Base-by-base conservation (phyloP, 1,140 invertebrate species). In the Drosophila burlai region DNA sequence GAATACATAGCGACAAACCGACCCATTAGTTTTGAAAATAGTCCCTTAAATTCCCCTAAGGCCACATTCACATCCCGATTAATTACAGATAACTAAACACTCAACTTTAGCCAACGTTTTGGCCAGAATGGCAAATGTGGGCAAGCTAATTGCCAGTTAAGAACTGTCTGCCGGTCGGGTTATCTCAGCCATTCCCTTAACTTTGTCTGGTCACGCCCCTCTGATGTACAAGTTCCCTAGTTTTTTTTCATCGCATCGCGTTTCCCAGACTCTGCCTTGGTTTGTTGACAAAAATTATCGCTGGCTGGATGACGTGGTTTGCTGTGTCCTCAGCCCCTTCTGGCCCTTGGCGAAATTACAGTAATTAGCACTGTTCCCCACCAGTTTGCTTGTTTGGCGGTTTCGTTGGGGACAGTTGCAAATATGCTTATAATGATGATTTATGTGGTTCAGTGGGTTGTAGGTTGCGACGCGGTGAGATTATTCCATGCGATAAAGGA, bases 251-350 rank as follows among this genome's bases (percentile, higher is more conserved):
- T n/a, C n/a, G n/a, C 16, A 21, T 34, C 7, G n/a, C 11, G 3
- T 50, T 52, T 34, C 29, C 49, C 49, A 52, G 49, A 52, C 26
- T 52, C 49, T 31, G 49, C 16, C 16, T 45, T 26, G 18, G 18
- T 52, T 54, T 54, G 71, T 80, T 73, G 80, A 85, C 82, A 86
- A 87, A 86, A 72, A 87, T 86, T 80, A 69, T 68, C 45, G 60
- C 40, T 61, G 71, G 45, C 68, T 73, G 34, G 68, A 24, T 36
- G 69, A 71, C 75, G 66, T 60, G 75, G 76, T 54, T 79, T 50
- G 69, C 43, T 16, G 36, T 18, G 36, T 24, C 10, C 49, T 24
- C 49, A 9, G 15, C 29, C 42, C 13, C 40, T 18, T 34, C 55
- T 55, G 11, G 29, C 34, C 26, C 45, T n/a, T 36, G 21, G 49